A percentile compares a stretch with the other conserved stretches of the same genome.
phyloP scores from a whole-genome alignment of 2,113 vertebrate species.

The Emydocephalus ijimae region DNA sequence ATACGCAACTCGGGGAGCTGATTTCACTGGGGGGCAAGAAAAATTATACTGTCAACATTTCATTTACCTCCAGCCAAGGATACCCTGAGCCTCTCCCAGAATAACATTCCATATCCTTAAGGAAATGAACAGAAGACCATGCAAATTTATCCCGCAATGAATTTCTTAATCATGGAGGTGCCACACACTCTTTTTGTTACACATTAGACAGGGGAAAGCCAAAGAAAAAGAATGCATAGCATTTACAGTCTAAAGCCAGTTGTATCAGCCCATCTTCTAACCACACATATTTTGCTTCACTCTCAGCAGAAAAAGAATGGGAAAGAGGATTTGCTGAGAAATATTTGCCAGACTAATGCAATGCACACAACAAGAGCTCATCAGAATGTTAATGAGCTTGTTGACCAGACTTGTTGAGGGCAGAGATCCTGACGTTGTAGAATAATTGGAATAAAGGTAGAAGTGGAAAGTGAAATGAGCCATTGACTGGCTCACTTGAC shows the following conservation, averaged over 20 bases:
- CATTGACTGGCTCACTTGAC: not conserved
- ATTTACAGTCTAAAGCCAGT: not conserved
- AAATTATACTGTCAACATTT: not conserved
- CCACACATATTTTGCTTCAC: not conserved
- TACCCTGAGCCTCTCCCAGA: not conserved
- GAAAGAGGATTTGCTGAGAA: not conserved
- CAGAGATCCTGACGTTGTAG: not conserved
- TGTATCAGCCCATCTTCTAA: not conserved
- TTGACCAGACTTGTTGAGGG: not conserved
- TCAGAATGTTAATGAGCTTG: conserved; percentile 1
- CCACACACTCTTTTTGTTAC: not conserved
- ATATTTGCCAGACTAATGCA: not conserved
- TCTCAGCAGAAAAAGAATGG: not conserved
- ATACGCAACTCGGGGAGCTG: not conserved
- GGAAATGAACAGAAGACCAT: not conserved
- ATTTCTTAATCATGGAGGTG: not conserved
- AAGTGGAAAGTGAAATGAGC: not conserved
- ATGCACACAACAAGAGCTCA: not conserved
- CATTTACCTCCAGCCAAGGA: not conserved
- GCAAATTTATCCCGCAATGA: not conserved
- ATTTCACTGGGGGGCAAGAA: not conserved
- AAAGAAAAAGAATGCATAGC: not conserved
- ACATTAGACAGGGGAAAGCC: not conserved
- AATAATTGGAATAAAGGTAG: not conserved
- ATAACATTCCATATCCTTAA: not conserved